Base-by-base conservation (phyloP, 2,888 invertebrate species). In the Catotricha subobsoleta region DNA sequence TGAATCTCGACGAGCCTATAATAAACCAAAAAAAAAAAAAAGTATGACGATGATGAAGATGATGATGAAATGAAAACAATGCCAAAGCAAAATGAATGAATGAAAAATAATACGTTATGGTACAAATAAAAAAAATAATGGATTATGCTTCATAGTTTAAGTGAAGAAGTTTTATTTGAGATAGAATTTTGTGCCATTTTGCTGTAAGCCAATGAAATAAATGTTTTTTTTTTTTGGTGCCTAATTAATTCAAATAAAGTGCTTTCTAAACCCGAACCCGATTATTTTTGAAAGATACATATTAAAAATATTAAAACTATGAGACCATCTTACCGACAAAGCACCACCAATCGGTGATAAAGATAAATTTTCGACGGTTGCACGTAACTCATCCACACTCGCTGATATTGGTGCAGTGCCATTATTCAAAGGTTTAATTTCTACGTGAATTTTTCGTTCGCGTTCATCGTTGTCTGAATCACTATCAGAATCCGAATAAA, bases 381-480 rank as follows among this genome's bases (percentile, higher is more conserved):
- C 88, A 52, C 88, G 70, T 16, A 94, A 68, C 59, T 92, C 92
- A 63, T 92, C 92, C 10, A 92, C 90, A 61, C 90, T 92, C n/a
- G 90, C 90, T 46, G 90, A 86, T 73, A 87, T 83, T 2, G 86
- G 84, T 40, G 81, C 82, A 42, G 77, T 72, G 38, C 88, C 90
- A 65, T 88, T 91, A 56, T 81, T 87, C 38, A 91, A 68, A 1
- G 94, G 94, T 63, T 92, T 92, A 45, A 94, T 94, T 68, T 91
- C 88, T 3, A 94, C 90, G 56, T 86, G 86, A 49, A 94, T 84
- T 62, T 90, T 90, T 49, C 78, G 75, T 53, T 84, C 86, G 40
- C 78, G 72, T 53, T 88, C 88, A 54, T 88, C 88, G 52, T 87
- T 74, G 66, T 87, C 87, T 42, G 91, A 87, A 58, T 92, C 80